A percentile compares a stretch with the other conserved stretches of the same genome.
These are phyloP conservation scores for Cherax destructor DNA, from an alignment of 1,140 invertebrate genomes.

Conservation along the genomic window DNA sequence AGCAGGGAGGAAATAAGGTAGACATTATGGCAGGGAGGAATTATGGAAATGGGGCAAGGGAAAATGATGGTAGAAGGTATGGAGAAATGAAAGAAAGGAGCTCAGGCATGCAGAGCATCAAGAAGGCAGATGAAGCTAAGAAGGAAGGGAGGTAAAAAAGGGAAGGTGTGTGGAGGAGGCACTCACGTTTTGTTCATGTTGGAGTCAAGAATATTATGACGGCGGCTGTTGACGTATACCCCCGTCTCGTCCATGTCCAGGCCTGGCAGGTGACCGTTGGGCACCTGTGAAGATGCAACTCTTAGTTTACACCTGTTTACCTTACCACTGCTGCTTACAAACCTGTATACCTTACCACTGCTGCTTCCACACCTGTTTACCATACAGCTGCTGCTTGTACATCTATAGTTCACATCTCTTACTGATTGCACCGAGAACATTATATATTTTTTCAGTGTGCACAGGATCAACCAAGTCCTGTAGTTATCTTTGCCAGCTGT, in stretches of 20 bases:
- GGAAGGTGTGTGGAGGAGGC: not conserved
- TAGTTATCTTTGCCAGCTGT: no score
- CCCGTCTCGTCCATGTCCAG: slow-evolving; percentile 55
- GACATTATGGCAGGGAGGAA: no score
- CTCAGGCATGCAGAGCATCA: no score
- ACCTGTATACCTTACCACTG: not conserved
- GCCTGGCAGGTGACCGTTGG: slow-evolving; percentile 67
- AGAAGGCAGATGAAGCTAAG: not conserved
- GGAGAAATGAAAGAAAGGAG: no score
- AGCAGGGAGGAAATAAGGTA: no score
- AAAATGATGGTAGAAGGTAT: no score
- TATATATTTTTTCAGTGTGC: no score
- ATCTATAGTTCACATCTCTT: no score
- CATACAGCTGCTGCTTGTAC: no score
- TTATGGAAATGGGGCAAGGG: no score
- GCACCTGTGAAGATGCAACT: slow-evolving; percentile 34
- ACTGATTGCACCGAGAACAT: no score
- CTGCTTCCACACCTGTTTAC: not conserved
- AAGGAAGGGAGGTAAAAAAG: not conserved
- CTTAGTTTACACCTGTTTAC: not conserved
- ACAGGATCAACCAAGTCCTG: no score
- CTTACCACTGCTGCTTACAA: not conserved
- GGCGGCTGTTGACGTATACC: slow-evolving; percentile 53
- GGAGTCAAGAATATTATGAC: slow-evolving; percentile 77
- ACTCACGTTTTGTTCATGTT: slow-evolving; percentile 81